Evolutionary conservation across 2,888 invertebrate genomes (phyloP), one percentile per base, ranked within the genome.

Genomic region (Polylopha cassiicola): DNA sequence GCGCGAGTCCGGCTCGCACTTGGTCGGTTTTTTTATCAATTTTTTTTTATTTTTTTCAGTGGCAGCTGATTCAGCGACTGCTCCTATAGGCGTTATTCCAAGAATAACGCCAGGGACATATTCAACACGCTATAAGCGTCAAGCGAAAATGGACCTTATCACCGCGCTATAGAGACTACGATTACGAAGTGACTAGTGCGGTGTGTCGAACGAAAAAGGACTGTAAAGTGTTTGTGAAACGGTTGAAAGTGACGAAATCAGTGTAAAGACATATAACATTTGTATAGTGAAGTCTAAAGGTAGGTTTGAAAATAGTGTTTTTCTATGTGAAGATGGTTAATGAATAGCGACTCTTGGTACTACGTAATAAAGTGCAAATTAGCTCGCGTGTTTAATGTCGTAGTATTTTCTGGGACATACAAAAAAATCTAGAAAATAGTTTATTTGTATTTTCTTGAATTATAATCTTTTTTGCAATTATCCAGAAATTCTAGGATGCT

Each of bases 21-120:
- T 15, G 5, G 10, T 18, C 4, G 8, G 3, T 10, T 17, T 32
- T 38, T 21, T 36, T 31, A 23, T 14, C 3, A 24, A 16, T 6
- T 6, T 9, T 23, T 16, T 7, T 14, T 11, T 32, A 37, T 36
- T 44, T 11, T 11, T 80, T 77, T 1, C 76, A 85, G 85, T 70
- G 85, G 85, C 55, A 85, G 85, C 85, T 85, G 85, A 85, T 85
- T 84, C 74, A 84, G 84, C 77, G 84, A 84, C 65, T 78, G 77
- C 64, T 82, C 85, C 67, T 75, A 73, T 58, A 79, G 62, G 73
- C 84, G 85, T 56, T 84, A 82, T 71, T 85, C 85, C 1, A 82
- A 84, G 70, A 73, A 82, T 73, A 82, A 74, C 73, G 85, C 85
- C 8, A 61, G 82, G 69, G 81, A 84, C 71, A 65, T 84, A 47